These are phyloP conservation scores for Scolopax rusticola DNA, from an alignment of 2,797 vertebrate species.

Conservation along the genomic window DNA sequence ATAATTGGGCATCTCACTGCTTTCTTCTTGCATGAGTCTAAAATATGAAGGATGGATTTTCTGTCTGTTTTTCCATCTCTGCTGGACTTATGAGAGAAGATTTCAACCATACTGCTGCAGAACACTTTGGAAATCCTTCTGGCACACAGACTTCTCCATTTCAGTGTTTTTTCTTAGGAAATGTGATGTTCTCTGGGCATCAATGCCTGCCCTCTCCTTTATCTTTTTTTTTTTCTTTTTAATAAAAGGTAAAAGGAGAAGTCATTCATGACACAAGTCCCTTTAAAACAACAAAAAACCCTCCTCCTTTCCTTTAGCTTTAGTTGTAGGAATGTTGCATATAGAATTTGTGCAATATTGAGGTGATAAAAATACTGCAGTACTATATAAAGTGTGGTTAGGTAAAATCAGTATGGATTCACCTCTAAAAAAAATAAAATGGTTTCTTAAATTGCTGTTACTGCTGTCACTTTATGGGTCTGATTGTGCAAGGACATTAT, in stretches of 20 bases:
- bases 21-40: not conserved
- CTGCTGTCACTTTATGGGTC: not conserved
- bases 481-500: not conserved
- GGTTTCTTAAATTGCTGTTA: not conserved
- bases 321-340: not conserved
- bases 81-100: not conserved
- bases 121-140: slow-evolving; percentile 9
- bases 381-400: not conserved
- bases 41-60: not conserved
- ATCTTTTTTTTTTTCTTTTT: not conserved
- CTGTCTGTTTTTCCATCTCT: not conserved
- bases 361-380: not conserved
- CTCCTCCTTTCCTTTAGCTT: not conserved
- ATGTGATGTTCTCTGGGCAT: not conserved
- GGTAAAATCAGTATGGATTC: not conserved
- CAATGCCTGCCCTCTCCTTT: not conserved
- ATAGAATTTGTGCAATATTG: not conserved
- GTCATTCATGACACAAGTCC: not conserved
- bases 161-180: slow-evolving; percentile 3
- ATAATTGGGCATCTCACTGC: not conserved
- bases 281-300: not conserved
- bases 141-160: not conserved
- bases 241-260: not conserved
- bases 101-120: not conserved
- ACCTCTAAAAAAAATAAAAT: not conserved